Evolutionary conservation across 1,140 invertebrate species (phyloP).

Genomic region (Brachionus paranguensis): DNA sequence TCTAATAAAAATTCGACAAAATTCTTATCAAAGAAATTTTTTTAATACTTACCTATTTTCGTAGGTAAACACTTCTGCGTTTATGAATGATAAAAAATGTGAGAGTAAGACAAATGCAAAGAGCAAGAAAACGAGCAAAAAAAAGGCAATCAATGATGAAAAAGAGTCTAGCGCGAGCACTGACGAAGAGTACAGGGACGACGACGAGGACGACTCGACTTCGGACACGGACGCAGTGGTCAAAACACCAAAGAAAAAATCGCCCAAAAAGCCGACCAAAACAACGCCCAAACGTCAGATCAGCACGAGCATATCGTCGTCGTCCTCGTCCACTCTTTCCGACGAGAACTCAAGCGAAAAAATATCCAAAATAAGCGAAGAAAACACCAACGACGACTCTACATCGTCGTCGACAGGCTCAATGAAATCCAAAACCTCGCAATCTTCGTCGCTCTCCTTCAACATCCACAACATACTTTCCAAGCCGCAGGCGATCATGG

Average conservation of each 20-base stretch:
- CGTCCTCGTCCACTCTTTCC: background rate
- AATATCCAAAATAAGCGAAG: constrained; percentile 2
- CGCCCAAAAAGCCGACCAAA: constrained; percentile 1
- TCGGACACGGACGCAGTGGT: background rate
- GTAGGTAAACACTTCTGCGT: background rate
- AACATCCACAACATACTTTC: constrained; percentile 15
- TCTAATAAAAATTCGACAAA: too few relatives aligned
- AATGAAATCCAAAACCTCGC: background rate
- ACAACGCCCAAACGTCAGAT: constrained; percentile 5
- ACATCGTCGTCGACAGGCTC: background rate
- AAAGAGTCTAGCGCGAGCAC: background rate
- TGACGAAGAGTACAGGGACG: background rate
- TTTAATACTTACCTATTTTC: background rate
- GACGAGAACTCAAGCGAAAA: constrained; percentile 29
- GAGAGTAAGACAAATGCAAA: background rate
- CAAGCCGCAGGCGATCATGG: background rate
- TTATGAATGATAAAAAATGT: background rate
- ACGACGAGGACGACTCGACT: background rate
- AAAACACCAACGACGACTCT: constrained; percentile 14
- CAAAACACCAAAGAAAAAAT: background rate
- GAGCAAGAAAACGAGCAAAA: background rate
- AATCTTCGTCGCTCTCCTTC: background rate
- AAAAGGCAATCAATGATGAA: background rate
- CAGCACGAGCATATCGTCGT: background rate
- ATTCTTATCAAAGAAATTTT: background rate